Conservation (phyloP, 2,113 vertebrate species). For the Oncorhynchus tshawytscha region DNA sequence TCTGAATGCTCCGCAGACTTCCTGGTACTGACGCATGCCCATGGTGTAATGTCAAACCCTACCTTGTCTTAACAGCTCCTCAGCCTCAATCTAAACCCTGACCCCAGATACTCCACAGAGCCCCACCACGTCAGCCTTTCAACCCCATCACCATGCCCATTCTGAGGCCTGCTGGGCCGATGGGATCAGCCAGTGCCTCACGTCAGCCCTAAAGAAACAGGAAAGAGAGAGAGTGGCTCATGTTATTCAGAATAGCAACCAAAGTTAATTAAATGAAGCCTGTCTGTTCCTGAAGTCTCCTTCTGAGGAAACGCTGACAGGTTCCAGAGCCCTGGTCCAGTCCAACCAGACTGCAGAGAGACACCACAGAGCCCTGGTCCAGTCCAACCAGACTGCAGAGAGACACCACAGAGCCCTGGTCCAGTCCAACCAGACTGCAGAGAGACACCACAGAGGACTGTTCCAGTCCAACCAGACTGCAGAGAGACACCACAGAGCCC, state of each 20-base stretch:
- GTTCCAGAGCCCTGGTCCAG: slow-evolving; percentile 66
- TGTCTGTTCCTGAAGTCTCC: slow-evolving; percentile 63
- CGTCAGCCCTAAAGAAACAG: slow-evolving; percentile 20
- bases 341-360: slow-evolving; percentile 42
- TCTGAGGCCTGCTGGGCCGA: slow-evolving; percentile 36
- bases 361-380: slow-evolving; percentile 42
- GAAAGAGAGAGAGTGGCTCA: slow-evolving; percentile 27
- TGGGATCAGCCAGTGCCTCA: slow-evolving; percentile 21
- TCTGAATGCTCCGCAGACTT: slow-evolving; percentile 21
- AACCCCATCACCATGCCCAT: slow-evolving; percentile 44
- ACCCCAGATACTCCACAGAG: slow-evolving; percentile 71
- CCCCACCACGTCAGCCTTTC: slow-evolving; percentile 57
- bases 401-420: slow-evolving; percentile 39
- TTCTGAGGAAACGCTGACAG: slow-evolving; percentile 62
- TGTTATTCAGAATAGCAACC: slow-evolving; percentile 67
- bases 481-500: slow-evolving; percentile 46
- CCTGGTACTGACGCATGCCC: slow-evolving; percentile 36
- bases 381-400: slow-evolving; percentile 43
- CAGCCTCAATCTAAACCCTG: slow-evolving; percentile 65
- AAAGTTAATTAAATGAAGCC: slow-evolving; percentile 71
- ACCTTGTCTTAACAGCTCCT: slow-evolving; percentile 52
- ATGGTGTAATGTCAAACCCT: slow-evolving; percentile 53
- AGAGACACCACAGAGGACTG: slow-evolving; percentile 45
- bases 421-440: slow-evolving; percentile 45
- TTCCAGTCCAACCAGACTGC: slow-evolving; percentile 47